Evolutionary conservation across 2,113 vertebrate genomes (phyloP), one percentile per base, ranked within the genome.

Genomic region (Casuarius casuarius): DNA sequence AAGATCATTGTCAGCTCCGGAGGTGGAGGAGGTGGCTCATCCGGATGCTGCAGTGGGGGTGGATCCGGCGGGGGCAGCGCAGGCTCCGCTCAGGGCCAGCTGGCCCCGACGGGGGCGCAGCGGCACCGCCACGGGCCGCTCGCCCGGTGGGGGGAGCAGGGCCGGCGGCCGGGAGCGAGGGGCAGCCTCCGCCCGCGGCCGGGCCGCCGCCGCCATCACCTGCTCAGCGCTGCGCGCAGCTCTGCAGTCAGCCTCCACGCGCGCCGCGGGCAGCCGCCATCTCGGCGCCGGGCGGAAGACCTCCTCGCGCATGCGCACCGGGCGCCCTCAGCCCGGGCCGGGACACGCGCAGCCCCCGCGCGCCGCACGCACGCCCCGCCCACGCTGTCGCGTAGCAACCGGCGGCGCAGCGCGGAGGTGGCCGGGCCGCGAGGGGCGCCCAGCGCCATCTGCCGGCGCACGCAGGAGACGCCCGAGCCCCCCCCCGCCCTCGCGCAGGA

Each of bases 191-290:
- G 38, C 38, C 38, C 38, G 38, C 38, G 44, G 44, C 44, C 13
- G 52, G 52, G 25, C 26, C 12, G 26, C 52, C 52, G 52, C 52
- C 52, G 52, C 56, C 46, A 21, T 84, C 90, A 94, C 94, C 65
- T 66, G 75, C 56, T n/a, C 18, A 0, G 12, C 3, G 3, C 17
- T 1, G 2, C 16, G 5, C 22, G 0, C 0, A 0, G 0, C 5
- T 25, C 9, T 5, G 15, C 22, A 0, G 0, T 1, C 1, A 1
- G 1, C 2, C 1, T 0, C 1, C 1, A 1, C 1, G 0, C 38
- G 0, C 12, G 0, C 22, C 0, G 2, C 15, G 0, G 5, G 9
- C 23, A 9, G 56, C 84, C 17, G 87, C 95, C 95, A 94, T 94
- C 3, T 66, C 56, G 10, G 6, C 0, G 59, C 20, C 52, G 28